These are phyloP conservation scores for Ceratosolen fusciceps DNA, from an alignment of 1,140 invertebrate genomes.

Conservation along the genomic window DNA sequence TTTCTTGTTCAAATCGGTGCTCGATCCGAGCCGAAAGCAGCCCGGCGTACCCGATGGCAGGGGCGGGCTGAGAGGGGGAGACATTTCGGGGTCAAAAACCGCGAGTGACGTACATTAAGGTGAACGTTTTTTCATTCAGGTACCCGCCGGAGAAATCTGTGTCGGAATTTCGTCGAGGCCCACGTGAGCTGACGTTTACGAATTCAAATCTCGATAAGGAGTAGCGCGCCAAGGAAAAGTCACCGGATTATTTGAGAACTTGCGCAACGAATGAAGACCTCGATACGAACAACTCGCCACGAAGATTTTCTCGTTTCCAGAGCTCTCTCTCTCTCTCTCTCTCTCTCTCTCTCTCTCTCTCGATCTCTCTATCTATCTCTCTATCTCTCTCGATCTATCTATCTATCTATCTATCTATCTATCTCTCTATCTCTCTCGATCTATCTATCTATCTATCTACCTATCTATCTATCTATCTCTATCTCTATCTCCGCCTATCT, in stretches of 20 bases:
- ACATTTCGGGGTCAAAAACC: conserved; percentile 41
- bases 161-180: conserved; percentile 29
- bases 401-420: no score
- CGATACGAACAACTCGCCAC: not conserved
- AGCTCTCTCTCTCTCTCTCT: no score
- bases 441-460: no score
- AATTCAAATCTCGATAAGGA: conserved; percentile 26
- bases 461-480: no score
- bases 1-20: not conserved
- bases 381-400: no score
- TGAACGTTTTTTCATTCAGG: conserved; percentile 21
- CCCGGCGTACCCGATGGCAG: not conserved
- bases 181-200: not conserved
- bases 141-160: conserved; percentile 40
- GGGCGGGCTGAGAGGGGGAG: not conserved
- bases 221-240: conserved; percentile 2
- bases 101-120: conserved; percentile 11
- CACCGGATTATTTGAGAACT: conserved; percentile 27
- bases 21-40: not conserved
- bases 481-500: no score
- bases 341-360: no score
- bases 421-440: no score
- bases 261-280: conserved; percentile 17
- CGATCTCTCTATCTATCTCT: no score
- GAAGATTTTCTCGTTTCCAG: conserved; percentile 3